A percentile compares a stretch with the other conserved stretches of the same genome.
These are phyloP conservation scores for Microtus montanus DNA, from an alignment of 2,113 vertebrate species.

Conservation along the genomic window DNA sequence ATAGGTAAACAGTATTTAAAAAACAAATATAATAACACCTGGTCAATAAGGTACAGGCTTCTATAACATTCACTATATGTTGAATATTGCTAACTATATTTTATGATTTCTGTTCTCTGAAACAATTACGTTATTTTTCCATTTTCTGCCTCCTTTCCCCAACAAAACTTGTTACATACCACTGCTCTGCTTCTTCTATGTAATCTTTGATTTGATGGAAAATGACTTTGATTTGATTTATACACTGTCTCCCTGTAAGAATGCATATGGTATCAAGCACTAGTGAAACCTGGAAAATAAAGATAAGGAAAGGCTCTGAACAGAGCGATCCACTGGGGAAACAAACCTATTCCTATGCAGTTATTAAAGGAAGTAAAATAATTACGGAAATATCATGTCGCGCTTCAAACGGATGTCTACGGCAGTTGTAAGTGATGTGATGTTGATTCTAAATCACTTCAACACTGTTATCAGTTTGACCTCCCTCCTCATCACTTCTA, in stretches of 20 bases:
- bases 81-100: background rate
- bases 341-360: constrained; percentile 70
- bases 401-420: constrained; percentile 67
- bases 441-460: constrained; percentile 63
- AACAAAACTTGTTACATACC: constrained; percentile 53
- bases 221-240: constrained; percentile 74
- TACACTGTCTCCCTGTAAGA: constrained; percentile 73
- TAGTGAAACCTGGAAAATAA: constrained; percentile 85
- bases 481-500: constrained; percentile 58
- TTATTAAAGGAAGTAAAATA: constrained; percentile 69
- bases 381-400: constrained; percentile 58
- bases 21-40: background rate
- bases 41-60: background rate
- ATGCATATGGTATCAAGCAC: constrained; percentile 78
- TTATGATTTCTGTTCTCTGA: constrained; percentile 50
- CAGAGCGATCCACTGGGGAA: constrained; percentile 80
- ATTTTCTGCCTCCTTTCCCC: constrained; percentile 37
- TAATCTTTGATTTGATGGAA: constrained; percentile 71
- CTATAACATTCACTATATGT: background rate
- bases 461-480: constrained; percentile 64
- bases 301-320: constrained; percentile 83
- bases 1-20: background rate
- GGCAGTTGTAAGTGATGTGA: constrained; percentile 47
- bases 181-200: constrained; percentile 56
- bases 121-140: constrained; percentile 51